Conservation (phyloP, 1,140 invertebrate species). For the Tribolium madens region DNA sequence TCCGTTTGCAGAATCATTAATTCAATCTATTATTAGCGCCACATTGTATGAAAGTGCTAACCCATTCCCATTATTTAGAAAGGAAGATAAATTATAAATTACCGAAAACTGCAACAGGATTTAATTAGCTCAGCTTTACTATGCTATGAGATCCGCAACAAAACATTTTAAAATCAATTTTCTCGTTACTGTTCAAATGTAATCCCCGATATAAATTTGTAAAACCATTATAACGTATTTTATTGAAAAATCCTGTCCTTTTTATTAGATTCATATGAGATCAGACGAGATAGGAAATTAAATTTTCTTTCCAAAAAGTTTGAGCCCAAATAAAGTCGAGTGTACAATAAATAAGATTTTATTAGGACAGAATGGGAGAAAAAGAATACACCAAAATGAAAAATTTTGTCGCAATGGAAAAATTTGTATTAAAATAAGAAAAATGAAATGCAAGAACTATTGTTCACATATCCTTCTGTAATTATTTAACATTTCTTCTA, state of each 20-base stretch:
- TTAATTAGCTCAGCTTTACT: background rate
- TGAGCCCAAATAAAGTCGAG: background rate
- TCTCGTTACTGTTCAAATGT: background rate
- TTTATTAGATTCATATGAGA: conserved; percentile 19
- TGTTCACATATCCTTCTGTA: too few species aligned
- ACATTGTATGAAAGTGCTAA: background rate
- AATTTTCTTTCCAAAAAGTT: conserved; percentile 26
- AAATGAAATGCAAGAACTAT: too few species aligned
- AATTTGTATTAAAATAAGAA: background rate
- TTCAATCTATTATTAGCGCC: background rate
- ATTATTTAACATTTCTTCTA: too few species aligned
- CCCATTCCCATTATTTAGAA: background rate
- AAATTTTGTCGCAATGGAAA: background rate
- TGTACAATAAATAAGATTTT: conserved; percentile 38
- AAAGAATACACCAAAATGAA: conserved; percentile 3
- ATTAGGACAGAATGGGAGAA: conserved; percentile 13
- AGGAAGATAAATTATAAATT: background rate
- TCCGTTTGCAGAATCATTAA: background rate
- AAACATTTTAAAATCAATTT: conserved; percentile 22
- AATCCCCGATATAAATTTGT: conserved; percentile 1
- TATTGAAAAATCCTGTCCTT: background rate
- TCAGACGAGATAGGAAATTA: conserved; percentile 14
- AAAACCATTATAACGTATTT: background rate
- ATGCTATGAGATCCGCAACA: background rate
- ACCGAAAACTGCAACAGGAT: background rate